Percentiles rank a stretch among this genome's conserved stretches.
Conservation (phyloP, 2,888 invertebrate genomes). For the Siphlonurus alternatus region DNA sequence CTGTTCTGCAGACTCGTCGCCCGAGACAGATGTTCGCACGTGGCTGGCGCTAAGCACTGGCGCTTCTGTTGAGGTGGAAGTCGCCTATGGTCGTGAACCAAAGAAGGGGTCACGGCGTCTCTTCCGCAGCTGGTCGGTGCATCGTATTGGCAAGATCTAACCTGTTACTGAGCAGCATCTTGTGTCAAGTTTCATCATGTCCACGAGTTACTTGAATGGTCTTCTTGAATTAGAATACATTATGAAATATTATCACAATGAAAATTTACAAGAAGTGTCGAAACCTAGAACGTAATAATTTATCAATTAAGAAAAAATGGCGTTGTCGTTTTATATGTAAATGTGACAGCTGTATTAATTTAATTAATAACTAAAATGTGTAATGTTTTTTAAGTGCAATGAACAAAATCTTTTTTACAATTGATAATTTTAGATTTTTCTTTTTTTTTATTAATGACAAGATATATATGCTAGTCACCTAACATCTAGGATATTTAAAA, state of each 20-base stretch:
- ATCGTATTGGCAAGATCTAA: conserved; percentile 27
- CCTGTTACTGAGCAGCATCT: not conserved
- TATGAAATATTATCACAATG: not conserved
- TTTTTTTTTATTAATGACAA: too few relatives aligned
- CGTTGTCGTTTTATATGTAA: not conserved
- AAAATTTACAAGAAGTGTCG: not conserved
- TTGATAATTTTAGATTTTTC: too few relatives aligned
- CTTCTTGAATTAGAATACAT: too few relatives aligned
- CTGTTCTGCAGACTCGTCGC: conserved; percentile 17
- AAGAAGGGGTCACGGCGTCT: conserved; percentile 25
- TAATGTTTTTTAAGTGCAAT: too few relatives aligned
- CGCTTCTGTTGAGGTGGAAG: conserved; percentile 26
- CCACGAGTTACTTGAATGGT: too few relatives aligned
- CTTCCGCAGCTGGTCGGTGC: conserved; percentile 29
- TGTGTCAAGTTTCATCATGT: too few relatives aligned
- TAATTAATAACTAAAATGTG: too few relatives aligned
- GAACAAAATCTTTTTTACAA: too few relatives aligned
- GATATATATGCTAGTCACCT: not conserved
- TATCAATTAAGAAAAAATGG: not conserved
- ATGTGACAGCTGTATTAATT: too few relatives aligned
- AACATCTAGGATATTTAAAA: not conserved
- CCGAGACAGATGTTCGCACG: conserved; percentile 24
- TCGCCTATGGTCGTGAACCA: conserved; percentile 24
- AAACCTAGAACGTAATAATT: not conserved
- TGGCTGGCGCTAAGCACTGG: conserved; percentile 27